Evolutionary conservation across 2,888 invertebrate species (phyloP).

Genomic region (Eristalis tenax): DNA sequence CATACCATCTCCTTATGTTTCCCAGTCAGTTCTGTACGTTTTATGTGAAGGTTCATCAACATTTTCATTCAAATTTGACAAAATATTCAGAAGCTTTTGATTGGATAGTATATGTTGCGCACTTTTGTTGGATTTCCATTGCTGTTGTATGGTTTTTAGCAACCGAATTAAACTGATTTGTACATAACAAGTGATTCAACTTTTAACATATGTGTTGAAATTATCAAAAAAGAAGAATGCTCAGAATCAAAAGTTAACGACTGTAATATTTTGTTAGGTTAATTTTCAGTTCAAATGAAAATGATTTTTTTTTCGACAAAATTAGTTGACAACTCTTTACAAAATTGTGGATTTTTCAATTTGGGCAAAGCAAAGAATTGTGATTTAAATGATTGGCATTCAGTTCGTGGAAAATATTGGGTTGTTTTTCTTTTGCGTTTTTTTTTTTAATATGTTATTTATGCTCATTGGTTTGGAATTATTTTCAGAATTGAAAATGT

Average conservation of each 20-base stretch:
- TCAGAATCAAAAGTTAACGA: slow-evolving; percentile 67
- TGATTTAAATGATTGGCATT: not conserved
- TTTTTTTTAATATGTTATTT: not conserved
- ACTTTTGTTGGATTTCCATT: not conserved
- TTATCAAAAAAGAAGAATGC: slow-evolving; percentile 41
- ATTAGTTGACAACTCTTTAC: slow-evolving; percentile 28
- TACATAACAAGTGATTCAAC: not conserved
- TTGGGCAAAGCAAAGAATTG: slow-evolving; percentile 26
- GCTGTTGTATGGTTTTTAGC: slow-evolving; percentile 26
- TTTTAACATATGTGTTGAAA: not conserved
- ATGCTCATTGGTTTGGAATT: not conserved
- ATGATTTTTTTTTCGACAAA: not conserved
- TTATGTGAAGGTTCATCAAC: not conserved
- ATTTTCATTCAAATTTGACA: not conserved
- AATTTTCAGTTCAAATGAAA: not conserved
- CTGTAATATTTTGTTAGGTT: not conserved
- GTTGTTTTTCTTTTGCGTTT: not conserved
- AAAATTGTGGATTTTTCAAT: slow-evolving; percentile 49
- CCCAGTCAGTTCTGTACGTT: not conserved
- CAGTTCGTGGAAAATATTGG: slow-evolving; percentile 30
- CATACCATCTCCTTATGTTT: no score
- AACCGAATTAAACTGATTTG: not conserved
- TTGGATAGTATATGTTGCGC: not conserved
- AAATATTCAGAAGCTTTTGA: not conserved
- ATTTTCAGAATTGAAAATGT: not conserved